Evolutionary conservation across 1,140 invertebrate genomes (phyloP), one percentile per base, ranked within the genome.

Genomic region (Drosophila willistoni): DNA sequence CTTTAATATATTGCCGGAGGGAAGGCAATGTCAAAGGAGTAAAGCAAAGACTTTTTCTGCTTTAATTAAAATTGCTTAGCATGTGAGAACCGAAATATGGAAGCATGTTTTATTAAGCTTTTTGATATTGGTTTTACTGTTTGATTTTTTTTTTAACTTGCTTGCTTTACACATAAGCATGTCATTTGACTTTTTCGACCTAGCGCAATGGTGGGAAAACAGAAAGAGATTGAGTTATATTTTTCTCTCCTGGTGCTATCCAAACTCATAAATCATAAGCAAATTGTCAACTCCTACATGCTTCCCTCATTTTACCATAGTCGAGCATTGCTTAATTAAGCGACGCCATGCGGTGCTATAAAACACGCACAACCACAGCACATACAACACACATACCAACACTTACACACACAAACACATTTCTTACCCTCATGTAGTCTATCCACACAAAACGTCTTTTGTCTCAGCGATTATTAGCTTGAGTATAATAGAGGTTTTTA

Each of bases 301-400:
- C 5, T 55, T 54, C 39, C 22, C 61, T 55, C 36, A 70, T 68
- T 41, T 14, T 36, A 36, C 42, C 22, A 73, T 75, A 41, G 22
- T 51, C 41, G 59, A 14, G 59, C 66, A 70, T 73, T 84, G 70
- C 77, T 81, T 84, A 84, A 84, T 84, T 85, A 84, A 84, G 73
- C 70, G 77, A 77, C 62, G 51, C 62, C 81, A 81, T 80, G 73
- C 64, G 47, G 81, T 33, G 77, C 54, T 65, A 54, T 75, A 71
- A 67, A 65, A 68, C 42, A 34, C 55, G 41, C 55, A 67, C 54
- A 73, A 73, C 71, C 54, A 54, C 17, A 34, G 64, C 17, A 44
- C 54, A 47, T 19, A 62, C 47, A 14, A 14, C 47, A 13, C 42
- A 36, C 33, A 55, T 54, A 39, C 39, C 63, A 63, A 29, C 14